Base-by-base conservation (phyloP, 2,888 invertebrate genomes). In the Oscheius sp. region DNA sequence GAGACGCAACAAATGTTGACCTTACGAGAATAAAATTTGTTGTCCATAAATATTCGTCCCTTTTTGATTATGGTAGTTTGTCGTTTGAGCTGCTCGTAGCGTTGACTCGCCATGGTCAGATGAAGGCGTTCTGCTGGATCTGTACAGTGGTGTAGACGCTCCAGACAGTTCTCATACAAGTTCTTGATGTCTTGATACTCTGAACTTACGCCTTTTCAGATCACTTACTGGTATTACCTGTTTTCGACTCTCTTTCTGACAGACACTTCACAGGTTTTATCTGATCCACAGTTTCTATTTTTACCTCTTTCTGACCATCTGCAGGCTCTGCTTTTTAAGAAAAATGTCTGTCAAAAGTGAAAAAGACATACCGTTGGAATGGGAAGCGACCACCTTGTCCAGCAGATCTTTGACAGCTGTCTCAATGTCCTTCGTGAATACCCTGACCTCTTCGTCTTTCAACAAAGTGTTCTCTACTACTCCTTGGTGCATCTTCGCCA, bases 81-180 rank as follows among this genome's bases (percentile, higher is more conserved):
- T 53, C 35, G 29, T 51, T 53, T 13, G n/a, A 66, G 66, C 37
- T 66, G 66, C 37, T 66, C 66, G 5, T 48, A 9, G 5, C 66
- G 50, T 35, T 66, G 53, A 35, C n/a, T 32, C 10, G 66, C 66
- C 66, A 66, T 21, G 13, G 66, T 21, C 33, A 66, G 53, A 35
- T 35, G 21, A 4, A 66, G 11, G 2, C 37, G 29, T 33, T 50
- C 53, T 1, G 33, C 13, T 7, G 51, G 53, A 35, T 66, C 66
- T 33, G 48, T 48, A 33, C 53, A 53, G 13, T 51, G 1, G 9
- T 50, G 32, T 21, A 66, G 66, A 5, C 66, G 66, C 10, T 53
- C 51, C 35, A 66, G 21, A 66, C 66, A 66, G 10, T 65, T 42
- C 10, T 65, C 50, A 21, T 50, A 50, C 29, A 65, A 21, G 32